Conservation (phyloP, 2,797 vertebrate species). For the Crenuchus spilurus region DNA sequence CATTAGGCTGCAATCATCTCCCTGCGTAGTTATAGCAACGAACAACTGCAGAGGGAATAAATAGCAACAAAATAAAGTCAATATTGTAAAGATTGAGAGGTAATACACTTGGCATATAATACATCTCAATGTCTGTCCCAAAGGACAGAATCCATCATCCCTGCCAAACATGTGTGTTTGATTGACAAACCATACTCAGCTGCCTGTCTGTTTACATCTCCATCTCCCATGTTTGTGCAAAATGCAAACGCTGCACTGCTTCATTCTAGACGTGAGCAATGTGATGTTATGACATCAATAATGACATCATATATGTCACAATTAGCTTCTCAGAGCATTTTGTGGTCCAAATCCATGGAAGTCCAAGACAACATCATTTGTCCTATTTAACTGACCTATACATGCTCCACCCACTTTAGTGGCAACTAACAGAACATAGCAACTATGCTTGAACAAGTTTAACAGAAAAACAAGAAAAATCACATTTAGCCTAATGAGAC, state of each 20-base stretch:
- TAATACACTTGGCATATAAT: slow-evolving; percentile 24
- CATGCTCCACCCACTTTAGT: too few species aligned
- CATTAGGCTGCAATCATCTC: slow-evolving; percentile 29
- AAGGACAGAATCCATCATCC: slow-evolving; percentile 18
- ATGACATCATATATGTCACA: too few species aligned
- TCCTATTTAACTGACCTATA: too few species aligned
- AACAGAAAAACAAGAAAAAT: too few species aligned
- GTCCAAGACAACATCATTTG: too few species aligned
- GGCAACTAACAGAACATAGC: too few species aligned
- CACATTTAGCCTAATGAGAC: too few species aligned
- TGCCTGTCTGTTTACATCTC: slow-evolving; percentile 10
- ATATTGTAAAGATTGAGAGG: slow-evolving; percentile 23
- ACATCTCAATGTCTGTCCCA: slow-evolving; percentile 5
- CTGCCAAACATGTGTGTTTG: slow-evolving; percentile 4
- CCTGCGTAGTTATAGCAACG: slow-evolving; percentile 42
- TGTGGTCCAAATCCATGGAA: too few species aligned
- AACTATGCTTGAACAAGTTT: too few species aligned
- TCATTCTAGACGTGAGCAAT: not conserved
- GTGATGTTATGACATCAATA: not conserved
- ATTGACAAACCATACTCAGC: slow-evolving; percentile 2
- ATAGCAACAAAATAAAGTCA: slow-evolving; percentile 30
- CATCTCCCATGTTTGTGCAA: not conserved
- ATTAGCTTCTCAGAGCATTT: too few species aligned
- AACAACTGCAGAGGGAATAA: slow-evolving; percentile 16
- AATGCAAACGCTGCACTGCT: not conserved